These are phyloP conservation scores for Thecophora atra DNA, from an alignment of 2,888 invertebrate genomes.

Conservation along the genomic window DNA sequence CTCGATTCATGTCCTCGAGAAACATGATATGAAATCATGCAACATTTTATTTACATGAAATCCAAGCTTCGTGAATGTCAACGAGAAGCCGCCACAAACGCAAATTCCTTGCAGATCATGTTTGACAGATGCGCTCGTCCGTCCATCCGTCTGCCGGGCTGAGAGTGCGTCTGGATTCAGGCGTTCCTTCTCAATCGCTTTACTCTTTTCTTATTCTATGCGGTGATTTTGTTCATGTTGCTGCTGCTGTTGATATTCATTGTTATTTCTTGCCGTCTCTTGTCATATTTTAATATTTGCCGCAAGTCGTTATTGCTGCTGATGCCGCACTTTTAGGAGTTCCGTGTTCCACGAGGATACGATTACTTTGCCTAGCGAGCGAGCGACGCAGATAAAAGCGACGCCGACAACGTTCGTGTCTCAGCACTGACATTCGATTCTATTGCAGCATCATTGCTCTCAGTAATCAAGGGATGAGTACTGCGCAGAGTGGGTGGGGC, in stretches of 20 bases:
- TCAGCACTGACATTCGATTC: not conserved
- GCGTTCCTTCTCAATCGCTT: not conserved
- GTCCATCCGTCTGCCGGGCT: not conserved
- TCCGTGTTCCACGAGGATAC: conserved; percentile 29
- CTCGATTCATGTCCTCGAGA: not conserved
- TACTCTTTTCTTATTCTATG: not conserved
- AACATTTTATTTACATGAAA: conserved; percentile 17
- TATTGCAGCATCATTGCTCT: not conserved
- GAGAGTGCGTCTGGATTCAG: not conserved
- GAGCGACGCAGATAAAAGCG: not conserved
- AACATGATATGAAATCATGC: not conserved
- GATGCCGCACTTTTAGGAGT: conserved; percentile 27
- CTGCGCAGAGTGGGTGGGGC: too few species aligned
- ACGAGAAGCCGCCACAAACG: conserved; percentile 27
- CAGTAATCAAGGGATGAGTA: too few species aligned
- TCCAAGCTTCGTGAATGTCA: conserved; percentile 23
- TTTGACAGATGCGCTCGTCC: not conserved
- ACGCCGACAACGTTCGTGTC: conserved; percentile 12
- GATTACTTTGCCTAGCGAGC: not conserved
- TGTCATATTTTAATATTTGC: conserved; percentile 27
- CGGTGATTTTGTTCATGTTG: not conserved
- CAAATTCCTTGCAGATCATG: conserved; percentile 29
- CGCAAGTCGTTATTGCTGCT: not conserved
- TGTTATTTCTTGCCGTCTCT: conserved; percentile 2
- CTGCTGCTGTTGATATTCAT: not conserved